A percentile compares a stretch with the other conserved stretches of the same genome.
phyloP scores from a whole-genome alignment of 2,888 invertebrate species.

The Dryadula phaetusa region DNA sequence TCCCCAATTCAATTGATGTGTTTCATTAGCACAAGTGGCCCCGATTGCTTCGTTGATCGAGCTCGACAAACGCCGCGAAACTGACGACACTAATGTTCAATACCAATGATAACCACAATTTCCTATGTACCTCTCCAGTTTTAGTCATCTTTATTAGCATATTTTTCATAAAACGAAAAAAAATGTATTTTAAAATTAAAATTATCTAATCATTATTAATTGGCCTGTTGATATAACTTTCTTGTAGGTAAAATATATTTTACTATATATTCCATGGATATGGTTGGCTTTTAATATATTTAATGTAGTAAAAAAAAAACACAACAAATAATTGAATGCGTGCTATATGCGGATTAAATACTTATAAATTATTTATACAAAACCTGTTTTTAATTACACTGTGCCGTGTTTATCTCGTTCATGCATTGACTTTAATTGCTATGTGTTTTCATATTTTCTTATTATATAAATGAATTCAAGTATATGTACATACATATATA shows the following conservation, averaged over 20 bases:
- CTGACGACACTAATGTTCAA: constrained; percentile 50
- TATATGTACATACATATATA: background rate
- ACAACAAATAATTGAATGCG: constrained; percentile 33
- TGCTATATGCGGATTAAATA: constrained; percentile 42
- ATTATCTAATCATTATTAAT: too few relatives aligned
- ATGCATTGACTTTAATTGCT: constrained; percentile 40
- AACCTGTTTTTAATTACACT: constrained; percentile 43
- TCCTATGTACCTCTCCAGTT: constrained; percentile 20
- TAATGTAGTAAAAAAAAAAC: constrained; percentile 37
- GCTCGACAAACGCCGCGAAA: constrained; percentile 65
- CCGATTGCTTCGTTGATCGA: constrained; percentile 81
- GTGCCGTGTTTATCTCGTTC: constrained; percentile 42
- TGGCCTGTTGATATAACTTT: background rate
- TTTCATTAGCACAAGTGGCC: constrained; percentile 84
- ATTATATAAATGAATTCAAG: constrained; percentile 24
- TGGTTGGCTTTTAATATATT: background rate
- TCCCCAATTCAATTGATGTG: constrained; percentile 84
- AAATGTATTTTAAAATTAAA: too few relatives aligned
- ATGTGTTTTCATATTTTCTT: constrained; percentile 39
- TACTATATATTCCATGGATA: background rate
- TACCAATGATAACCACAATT: constrained; percentile 20
- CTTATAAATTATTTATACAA: constrained; percentile 43
- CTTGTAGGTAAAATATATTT: background rate
- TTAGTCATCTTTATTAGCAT: background rate
- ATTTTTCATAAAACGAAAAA: too few relatives aligned